Percentiles rank a stretch among this genome's conserved stretches.
Conservation (phyloP, 2,888 invertebrate species). For the Nipponacmea schrenckii region DNA sequence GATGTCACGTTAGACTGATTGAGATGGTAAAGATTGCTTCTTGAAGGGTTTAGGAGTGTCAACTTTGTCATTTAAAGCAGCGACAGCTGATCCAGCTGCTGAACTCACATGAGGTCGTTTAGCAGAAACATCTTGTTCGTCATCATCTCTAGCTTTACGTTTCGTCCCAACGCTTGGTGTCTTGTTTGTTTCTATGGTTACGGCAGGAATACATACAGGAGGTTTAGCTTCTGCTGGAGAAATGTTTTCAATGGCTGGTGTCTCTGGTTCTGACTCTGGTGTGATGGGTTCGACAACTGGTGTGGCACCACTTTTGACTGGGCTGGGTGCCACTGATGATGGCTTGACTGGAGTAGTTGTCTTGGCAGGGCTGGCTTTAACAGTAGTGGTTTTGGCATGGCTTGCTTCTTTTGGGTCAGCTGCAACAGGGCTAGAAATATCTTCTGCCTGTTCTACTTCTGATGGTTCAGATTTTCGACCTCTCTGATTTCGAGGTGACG, state of each 20-base stretch:
- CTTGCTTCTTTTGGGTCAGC: constrained; percentile 25
- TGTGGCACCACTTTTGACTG: not conserved
- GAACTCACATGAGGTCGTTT: not conserved
- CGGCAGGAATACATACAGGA: not conserved
- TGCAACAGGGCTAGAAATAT: constrained; percentile 10
- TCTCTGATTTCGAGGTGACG: constrained; percentile 15
- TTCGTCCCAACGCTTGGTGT: constrained; percentile 21
- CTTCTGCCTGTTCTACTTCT: too few species aligned
- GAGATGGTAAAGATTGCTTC: constrained; percentile 7
- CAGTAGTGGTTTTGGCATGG: constrained; percentile 5
- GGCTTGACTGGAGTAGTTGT: too few species aligned
- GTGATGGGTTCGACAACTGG: not conserved
- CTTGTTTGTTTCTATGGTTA: not conserved
- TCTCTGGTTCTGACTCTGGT: not conserved
- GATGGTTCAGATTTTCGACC: not conserved
- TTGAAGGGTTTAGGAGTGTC: constrained; percentile 24
- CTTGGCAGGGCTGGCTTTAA: too few species aligned
- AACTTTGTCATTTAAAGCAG: not conserved
- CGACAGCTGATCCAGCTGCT: not conserved
- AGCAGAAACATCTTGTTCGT: constrained; percentile 21
- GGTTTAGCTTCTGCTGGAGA: not conserved
- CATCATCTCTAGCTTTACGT: constrained; percentile 35
- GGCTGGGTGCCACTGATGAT: too few species aligned
- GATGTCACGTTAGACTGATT: not conserved
- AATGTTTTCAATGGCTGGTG: not conserved